These are phyloP conservation scores for Ceratina calcarata DNA, from an alignment of 1,140 invertebrate genomes.

Conservation along the genomic window DNA sequence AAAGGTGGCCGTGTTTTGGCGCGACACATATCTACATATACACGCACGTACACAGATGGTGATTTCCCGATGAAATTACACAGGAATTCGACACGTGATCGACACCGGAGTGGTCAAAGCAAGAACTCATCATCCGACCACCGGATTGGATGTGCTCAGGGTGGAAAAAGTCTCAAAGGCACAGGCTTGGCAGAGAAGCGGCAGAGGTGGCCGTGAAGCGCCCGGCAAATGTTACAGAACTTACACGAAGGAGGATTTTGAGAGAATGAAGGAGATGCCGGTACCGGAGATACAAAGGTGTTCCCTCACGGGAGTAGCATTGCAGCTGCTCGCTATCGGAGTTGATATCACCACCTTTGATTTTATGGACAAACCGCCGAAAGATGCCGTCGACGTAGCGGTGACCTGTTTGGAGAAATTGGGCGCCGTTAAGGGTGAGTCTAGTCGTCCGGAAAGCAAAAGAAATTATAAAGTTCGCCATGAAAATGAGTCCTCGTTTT, in stretches of 20 bases:
- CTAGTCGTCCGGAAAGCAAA: constrained; percentile 43
- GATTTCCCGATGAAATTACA: constrained; percentile 36
- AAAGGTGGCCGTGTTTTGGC: neutral
- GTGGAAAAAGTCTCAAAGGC: constrained; percentile 93
- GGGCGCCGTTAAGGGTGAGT: constrained; percentile 85
- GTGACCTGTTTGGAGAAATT: constrained; percentile 87
- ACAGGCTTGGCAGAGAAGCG: constrained; percentile 95
- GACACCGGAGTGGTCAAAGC: constrained; percentile 97
- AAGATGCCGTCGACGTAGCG: constrained; percentile 85
- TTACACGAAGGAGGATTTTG: constrained; percentile 88
- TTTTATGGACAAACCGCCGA: constrained; percentile 93
- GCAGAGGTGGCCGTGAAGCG: constrained; percentile 93
- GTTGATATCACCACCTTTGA: constrained; percentile 92
- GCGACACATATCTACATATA: too few relatives aligned
- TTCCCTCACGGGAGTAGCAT: constrained; percentile 87
- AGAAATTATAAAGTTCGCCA: neutral
- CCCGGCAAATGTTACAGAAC: constrained; percentile 92
- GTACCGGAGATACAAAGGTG: constrained; percentile 94
- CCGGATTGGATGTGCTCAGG: constrained; percentile 91
- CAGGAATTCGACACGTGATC: constrained; percentile 95
- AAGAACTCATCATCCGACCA: constrained; percentile 89
- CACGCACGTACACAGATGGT: neutral
- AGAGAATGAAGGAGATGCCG: constrained; percentile 85
- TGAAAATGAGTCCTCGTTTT: too few relatives aligned
- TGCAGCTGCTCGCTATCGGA: constrained; percentile 92